These are phyloP conservation scores for Cyclina sinensis DNA, from an alignment of 1,140 invertebrate species.

Conservation along the genomic window DNA sequence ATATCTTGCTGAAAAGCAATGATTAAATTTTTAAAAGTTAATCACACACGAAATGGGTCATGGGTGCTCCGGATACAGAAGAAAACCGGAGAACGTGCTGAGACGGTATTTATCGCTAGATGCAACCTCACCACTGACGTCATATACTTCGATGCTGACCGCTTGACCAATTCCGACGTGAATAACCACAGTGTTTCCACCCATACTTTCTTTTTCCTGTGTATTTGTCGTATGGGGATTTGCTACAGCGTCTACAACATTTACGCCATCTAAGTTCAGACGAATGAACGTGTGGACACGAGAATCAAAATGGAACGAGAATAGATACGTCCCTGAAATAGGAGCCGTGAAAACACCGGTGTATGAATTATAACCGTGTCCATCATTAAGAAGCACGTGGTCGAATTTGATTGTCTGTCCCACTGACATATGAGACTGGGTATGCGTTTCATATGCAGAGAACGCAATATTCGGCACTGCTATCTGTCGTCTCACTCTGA, in stretches of 20 bases:
- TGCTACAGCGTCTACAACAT: neutral
- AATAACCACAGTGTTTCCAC: constrained; percentile 1
- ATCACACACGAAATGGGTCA: too few relatives aligned
- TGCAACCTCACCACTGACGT: constrained; percentile 1
- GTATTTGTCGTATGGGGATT: neutral
- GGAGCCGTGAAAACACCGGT: constrained; percentile 24
- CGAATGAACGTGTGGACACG: constrained; percentile 1
- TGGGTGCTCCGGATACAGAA: constrained; percentile 6
- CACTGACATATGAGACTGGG: neutral
- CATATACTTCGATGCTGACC: constrained; percentile 30
- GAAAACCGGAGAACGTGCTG: neutral
- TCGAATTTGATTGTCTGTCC: constrained; percentile 1
- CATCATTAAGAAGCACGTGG: neutral
- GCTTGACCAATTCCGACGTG: constrained; percentile 14
- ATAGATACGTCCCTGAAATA: constrained; percentile 1
- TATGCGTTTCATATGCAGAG: neutral
- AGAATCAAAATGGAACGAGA: neutral
- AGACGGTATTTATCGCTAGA: constrained; percentile 37
- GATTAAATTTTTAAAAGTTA: too few relatives aligned
- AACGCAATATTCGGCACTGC: constrained; percentile 25
- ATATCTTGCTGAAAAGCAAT: too few relatives aligned
- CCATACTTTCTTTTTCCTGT: constrained; percentile 5
- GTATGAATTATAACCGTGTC: neutral
- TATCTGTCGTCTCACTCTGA: neutral
- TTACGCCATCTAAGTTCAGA: neutral